A percentile compares a stretch with the other conserved stretches of the same genome.
Evolutionary conservation across 2,113 vertebrate genomes (phyloP).

Genomic region (Seriola quinqueradiata): DNA sequence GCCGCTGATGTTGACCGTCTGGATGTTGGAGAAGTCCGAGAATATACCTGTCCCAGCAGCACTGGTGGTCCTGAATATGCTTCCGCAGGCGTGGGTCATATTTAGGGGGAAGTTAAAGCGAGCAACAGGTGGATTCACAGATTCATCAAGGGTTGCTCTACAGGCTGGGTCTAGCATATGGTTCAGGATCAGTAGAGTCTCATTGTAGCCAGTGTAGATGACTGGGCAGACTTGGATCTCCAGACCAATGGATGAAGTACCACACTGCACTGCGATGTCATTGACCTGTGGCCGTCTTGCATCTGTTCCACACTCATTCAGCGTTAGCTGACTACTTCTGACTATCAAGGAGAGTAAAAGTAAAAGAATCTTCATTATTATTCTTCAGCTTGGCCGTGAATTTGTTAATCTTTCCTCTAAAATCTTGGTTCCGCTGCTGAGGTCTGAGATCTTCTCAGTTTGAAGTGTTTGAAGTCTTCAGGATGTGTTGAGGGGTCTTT

Average conservation of each 20-base stretch:
- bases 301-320: slow-evolving; percentile 56
- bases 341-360: slow-evolving; percentile 59
- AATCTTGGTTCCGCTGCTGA: slow-evolving; percentile 11
- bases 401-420: neutral
- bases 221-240: slow-evolving; percentile 81
- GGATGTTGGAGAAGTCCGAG: slow-evolving; percentile 80
- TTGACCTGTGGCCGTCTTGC: slow-evolving; percentile 61
- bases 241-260: slow-evolving; percentile 76
- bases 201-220: slow-evolving; percentile 84
- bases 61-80: slow-evolving; percentile 71
- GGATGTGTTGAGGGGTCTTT: slow-evolving; percentile 65
- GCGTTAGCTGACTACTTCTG: slow-evolving; percentile 55
- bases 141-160: slow-evolving; percentile 72
- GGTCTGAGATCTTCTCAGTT: slow-evolving; percentile 8
- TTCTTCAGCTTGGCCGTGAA: slow-evolving; percentile 31
- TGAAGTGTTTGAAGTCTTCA: slow-evolving; percentile 28
- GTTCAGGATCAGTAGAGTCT: slow-evolving; percentile 82
- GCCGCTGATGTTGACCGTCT: slow-evolving; percentile 84
- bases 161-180: slow-evolving; percentile 60
- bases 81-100: slow-evolving; percentile 59
- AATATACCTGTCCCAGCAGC: slow-evolving; percentile 74
- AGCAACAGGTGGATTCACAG: slow-evolving; percentile 74
- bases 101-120: slow-evolving; percentile 81
- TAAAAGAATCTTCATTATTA: slow-evolving; percentile 60
- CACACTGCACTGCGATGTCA: slow-evolving; percentile 81